Evolutionary conservation across 2,797 vertebrate genomes (phyloP).

Genomic region (Trematomus bernacchii): DNA sequence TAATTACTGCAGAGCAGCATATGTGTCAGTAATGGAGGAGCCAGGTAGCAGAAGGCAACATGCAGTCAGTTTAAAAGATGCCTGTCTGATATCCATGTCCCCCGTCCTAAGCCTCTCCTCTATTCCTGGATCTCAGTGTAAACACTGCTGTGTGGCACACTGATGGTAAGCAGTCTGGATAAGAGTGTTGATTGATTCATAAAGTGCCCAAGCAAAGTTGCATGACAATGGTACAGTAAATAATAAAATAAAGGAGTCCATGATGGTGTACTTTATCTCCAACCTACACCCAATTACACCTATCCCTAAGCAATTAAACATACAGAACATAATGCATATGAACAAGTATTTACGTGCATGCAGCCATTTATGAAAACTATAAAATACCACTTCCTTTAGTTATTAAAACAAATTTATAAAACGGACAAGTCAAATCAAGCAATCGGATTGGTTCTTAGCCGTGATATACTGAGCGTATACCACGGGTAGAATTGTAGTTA

Average conservation of each 20-base stretch:
- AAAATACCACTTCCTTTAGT: neutral
- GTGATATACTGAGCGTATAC: no score
- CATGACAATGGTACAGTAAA: neutral
- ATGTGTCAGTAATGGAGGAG: neutral
- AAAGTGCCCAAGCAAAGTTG: constrained; percentile 5
- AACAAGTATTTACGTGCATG: neutral
- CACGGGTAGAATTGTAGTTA: no score
- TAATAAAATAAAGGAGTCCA: neutral
- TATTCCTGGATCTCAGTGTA: constrained; percentile 51
- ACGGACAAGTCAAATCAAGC: no score
- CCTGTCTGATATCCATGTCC: constrained; percentile 10
- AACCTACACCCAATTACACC: neutral
- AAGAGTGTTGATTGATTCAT: constrained; percentile 24
- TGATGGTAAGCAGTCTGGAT: constrained; percentile 37
- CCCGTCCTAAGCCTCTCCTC: constrained; percentile 8
- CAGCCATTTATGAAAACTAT: neutral
- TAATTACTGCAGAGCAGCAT: neutral
- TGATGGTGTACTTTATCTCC: neutral
- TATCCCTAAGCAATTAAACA: neutral
- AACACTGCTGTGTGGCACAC: constrained; percentile 43
- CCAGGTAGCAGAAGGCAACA: constrained; percentile 18
- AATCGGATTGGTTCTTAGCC: no score
- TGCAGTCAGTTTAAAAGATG: constrained; percentile 26
- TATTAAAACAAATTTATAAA: neutral
- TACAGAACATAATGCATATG: neutral